A percentile compares a stretch with the other conserved stretches of the same genome.
These are phyloP conservation scores for Amiota minor DNA, from an alignment of 2,888 invertebrate genomes.

Conservation along the genomic window DNA sequence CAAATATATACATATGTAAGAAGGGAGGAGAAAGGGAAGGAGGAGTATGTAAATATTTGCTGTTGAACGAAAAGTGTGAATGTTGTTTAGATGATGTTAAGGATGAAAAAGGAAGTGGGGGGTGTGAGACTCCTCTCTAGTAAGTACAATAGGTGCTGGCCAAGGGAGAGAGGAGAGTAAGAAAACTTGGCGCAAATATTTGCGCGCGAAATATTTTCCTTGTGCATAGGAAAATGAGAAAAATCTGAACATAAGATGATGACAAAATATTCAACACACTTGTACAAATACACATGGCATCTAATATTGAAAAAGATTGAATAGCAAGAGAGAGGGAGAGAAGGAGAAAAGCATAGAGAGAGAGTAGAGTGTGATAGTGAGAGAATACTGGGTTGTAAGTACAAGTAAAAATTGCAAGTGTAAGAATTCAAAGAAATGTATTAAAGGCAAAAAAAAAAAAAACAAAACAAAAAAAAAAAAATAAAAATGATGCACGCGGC, in stretches of 20 bases:
- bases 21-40: too few species aligned
- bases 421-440: conserved; percentile 22
- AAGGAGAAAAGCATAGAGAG: not conserved
- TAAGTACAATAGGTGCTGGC: not conserved
- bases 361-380: not conserved
- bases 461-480: not conserved
- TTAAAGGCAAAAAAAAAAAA: not conserved
- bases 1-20: too few species aligned
- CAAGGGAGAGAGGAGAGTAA: not conserved
- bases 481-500: not conserved
- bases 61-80: too few species aligned
- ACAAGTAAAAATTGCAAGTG: conserved; percentile 14
- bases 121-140: too few species aligned
- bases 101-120: too few species aligned
- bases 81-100: too few species aligned
- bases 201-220: conserved; percentile 13
- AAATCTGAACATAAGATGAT: not conserved
- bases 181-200: conserved; percentile 20
- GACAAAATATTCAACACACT: too few species aligned
- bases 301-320: not conserved
- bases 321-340: not conserved
- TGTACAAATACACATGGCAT: too few species aligned
- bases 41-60: too few species aligned
- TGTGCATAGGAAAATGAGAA: not conserved
- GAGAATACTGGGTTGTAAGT: not conserved